These are phyloP conservation scores for Ryuthela nishihirai DNA, from an alignment of 2,888 invertebrate species.

Conservation along the genomic window DNA sequence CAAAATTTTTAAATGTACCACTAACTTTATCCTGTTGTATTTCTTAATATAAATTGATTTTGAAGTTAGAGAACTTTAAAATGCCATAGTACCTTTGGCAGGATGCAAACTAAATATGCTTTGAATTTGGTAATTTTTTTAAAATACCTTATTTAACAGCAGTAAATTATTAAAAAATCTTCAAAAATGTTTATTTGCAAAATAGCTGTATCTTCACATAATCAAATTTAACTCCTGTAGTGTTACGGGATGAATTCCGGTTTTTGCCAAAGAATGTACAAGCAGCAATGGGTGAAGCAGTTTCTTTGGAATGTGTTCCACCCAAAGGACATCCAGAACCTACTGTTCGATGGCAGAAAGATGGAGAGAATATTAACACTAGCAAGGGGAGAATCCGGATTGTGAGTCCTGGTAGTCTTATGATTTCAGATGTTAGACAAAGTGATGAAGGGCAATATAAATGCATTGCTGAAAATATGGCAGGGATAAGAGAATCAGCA, in stretches of 20 bases:
- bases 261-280: constrained; percentile 76
- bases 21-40: too few relatives aligned
- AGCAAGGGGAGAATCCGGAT: constrained; percentile 60
- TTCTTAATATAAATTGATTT: too few relatives aligned
- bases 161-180: too few relatives aligned
- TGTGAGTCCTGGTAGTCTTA: constrained; percentile 83
- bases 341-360: constrained; percentile 80
- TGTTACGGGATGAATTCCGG: constrained; percentile 83
- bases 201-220: too few relatives aligned
- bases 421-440: constrained; percentile 82
- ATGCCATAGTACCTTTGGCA: too few relatives aligned
- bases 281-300: constrained; percentile 79
- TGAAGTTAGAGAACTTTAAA: too few relatives aligned
- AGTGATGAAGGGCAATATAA: constrained; percentile 88
- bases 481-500: constrained; percentile 77
- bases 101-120: too few relatives aligned
- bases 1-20: too few relatives aligned
- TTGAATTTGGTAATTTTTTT: too few relatives aligned
- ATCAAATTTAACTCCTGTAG: too few relatives aligned
- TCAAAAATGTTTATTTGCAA: too few relatives aligned
- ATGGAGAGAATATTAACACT: constrained; percentile 61
- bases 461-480: constrained; percentile 87
- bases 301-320: constrained; percentile 79
- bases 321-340: constrained; percentile 89
- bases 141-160: too few relatives aligned